These are phyloP conservation scores for Smittia sp. DNA, from an alignment of 2,888 invertebrate species.

Conservation along the genomic window DNA sequence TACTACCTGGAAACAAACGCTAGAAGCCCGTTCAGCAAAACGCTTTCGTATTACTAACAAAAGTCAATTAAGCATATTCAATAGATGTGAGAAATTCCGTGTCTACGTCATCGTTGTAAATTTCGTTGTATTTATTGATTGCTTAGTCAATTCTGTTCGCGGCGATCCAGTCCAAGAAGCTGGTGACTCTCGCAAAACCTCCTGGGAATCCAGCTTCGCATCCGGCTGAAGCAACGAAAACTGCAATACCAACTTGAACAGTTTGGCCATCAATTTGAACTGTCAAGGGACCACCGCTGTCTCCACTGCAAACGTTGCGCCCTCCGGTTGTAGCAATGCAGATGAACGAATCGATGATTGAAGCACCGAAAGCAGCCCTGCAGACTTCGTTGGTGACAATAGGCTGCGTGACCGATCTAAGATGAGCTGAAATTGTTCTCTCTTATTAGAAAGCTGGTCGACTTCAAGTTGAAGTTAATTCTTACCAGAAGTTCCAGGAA, in stretches of 20 bases:
- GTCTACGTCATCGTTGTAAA: too few species aligned
- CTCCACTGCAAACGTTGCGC: conserved; percentile 45
- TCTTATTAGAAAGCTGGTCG: too few species aligned
- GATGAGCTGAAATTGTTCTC: neutral
- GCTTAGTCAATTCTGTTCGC: neutral
- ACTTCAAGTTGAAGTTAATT: neutral
- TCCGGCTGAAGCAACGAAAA: conserved; percentile 45
- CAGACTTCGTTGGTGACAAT: conserved; percentile 44
- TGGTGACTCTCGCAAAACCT: neutral
- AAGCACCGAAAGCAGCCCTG: conserved; percentile 46
- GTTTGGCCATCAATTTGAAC: conserved; percentile 13
- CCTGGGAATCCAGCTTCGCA: conserved; percentile 44
- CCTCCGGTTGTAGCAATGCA: conserved; percentile 46
- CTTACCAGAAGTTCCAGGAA: neutral
- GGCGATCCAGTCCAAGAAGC: neutral
- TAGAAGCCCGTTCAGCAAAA: too few species aligned
- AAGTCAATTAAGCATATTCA: too few species aligned
- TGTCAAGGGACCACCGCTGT: conserved; percentile 48
- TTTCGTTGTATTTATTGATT: too few species aligned
- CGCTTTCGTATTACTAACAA: too few species aligned
- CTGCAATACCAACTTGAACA: conserved; percentile 33
- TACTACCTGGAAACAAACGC: too few species aligned
- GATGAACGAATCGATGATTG: conserved; percentile 46
- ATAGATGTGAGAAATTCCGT: too few species aligned
- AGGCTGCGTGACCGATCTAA: neutral